phyloP scores from a whole-genome alignment of 2,888 invertebrate genomes.

The Uropetala carovei region DNA sequence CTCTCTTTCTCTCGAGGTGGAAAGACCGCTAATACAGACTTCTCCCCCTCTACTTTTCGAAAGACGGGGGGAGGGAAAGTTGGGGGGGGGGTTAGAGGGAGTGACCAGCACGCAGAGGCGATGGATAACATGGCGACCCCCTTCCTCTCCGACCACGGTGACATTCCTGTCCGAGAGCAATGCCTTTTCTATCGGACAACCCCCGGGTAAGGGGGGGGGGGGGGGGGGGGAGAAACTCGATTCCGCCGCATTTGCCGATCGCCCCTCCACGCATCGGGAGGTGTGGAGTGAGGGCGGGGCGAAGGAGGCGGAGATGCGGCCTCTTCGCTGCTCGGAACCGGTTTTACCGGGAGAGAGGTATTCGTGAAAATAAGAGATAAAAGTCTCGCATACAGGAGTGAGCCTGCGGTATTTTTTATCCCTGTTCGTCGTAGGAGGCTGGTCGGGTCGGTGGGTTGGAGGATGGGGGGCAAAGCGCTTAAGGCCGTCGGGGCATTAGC shows the following conservation, averaged over 20 bases:
- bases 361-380: not conserved
- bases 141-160: not conserved
- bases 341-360: constrained; percentile 16
- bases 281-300: not conserved
- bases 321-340: not conserved
- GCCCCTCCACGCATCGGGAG: not conserved
- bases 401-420: constrained; percentile 35
- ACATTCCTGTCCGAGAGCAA: not conserved
- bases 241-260: not conserved
- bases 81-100: not conserved
- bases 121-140: not conserved
- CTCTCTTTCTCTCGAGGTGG: constrained; percentile 28
- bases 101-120: not conserved
- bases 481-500: constrained; percentile 30
- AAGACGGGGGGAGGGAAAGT: not conserved
- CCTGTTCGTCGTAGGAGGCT: constrained; percentile 16
- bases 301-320: constrained; percentile 7
- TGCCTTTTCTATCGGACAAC: constrained; percentile 9
- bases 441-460: not conserved
- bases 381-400: constrained; percentile 35
- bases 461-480: not conserved
- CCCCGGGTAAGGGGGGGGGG: no score
- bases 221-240: not conserved
- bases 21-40: not conserved
- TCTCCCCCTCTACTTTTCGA: not conserved